Conservation (phyloP, 2,888 invertebrate genomes). For the Strigamia transsilvanica region DNA sequence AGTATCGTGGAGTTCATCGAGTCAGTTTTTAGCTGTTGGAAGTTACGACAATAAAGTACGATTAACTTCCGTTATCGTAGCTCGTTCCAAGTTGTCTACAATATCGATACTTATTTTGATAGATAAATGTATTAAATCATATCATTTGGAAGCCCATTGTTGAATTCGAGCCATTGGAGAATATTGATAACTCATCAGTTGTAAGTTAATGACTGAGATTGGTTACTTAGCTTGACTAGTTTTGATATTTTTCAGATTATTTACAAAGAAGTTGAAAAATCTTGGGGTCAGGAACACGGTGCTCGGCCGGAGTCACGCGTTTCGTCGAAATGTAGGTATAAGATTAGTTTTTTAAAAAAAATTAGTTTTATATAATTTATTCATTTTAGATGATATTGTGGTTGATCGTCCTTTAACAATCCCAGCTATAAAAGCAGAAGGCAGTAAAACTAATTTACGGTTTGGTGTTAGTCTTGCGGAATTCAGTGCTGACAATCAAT, state of each 20-base stretch:
- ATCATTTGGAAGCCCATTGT: constrained; percentile 64
- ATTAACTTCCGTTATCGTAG: not conserved
- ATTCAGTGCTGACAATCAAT: constrained; percentile 63
- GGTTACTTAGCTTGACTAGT: not conserved
- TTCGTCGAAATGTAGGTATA: not conserved
- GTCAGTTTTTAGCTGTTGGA: constrained; percentile 65
- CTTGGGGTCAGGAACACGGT: not conserved
- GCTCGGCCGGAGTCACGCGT: not conserved
- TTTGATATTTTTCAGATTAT: not conserved
- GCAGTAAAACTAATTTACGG: constrained; percentile 61
- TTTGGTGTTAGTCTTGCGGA: constrained; percentile 62
- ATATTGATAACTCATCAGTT: not conserved
- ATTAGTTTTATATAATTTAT: not conserved
- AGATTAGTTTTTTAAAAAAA: not conserved
- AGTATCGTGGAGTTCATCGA: constrained; percentile 64
- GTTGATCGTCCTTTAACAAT: constrained; percentile 18
- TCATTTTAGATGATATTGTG: constrained; percentile 38
- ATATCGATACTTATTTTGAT: not conserved
- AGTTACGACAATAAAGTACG: constrained; percentile 65
- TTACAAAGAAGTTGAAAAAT: constrained; percentile 17
- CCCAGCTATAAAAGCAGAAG: constrained; percentile 51
- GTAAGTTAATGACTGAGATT: not conserved
- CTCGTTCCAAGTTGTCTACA: not conserved
- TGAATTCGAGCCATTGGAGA: constrained; percentile 60
- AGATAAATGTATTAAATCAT: constrained; percentile 64